phyloP scores from a whole-genome alignment of 2,113 vertebrate species.

The Tyto alba region DNA sequence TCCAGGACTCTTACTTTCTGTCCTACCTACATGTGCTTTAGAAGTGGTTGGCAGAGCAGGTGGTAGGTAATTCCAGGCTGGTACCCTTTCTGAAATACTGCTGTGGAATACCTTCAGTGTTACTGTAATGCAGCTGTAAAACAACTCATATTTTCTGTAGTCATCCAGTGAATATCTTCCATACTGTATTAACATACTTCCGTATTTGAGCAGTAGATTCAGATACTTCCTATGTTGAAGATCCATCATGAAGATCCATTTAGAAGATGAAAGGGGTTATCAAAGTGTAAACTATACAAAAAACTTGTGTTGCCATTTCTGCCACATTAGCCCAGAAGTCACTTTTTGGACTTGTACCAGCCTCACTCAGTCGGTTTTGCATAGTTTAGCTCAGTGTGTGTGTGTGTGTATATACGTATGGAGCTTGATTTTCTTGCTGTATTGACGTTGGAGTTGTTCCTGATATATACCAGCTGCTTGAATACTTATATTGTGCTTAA shows the following conservation, averaged over 20 bases:
- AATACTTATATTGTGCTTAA: background rate
- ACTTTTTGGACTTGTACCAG: background rate
- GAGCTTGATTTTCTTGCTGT: background rate
- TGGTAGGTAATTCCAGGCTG: background rate
- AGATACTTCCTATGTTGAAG: background rate
- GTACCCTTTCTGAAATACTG: background rate
- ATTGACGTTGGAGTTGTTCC: background rate
- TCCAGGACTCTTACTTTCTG: background rate
- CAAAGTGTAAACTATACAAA: background rate
- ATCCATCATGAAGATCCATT: background rate
- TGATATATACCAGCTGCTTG: background rate
- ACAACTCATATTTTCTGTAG: background rate
- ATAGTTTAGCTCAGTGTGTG: background rate
- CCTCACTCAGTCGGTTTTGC: background rate
- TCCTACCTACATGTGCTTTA: background rate
- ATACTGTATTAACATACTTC: background rate
- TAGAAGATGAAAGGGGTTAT: background rate
- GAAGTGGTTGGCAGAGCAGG: background rate
- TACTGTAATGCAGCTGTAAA: background rate
- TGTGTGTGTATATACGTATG: background rate
- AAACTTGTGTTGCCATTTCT: background rate
- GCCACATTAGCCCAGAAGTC: background rate
- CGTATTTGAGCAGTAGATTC: background rate
- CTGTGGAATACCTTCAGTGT: background rate
- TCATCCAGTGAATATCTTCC: background rate